These are phyloP conservation scores for Endotricha flammealis DNA, from an alignment of 2,888 invertebrate genomes.

Conservation along the genomic window DNA sequence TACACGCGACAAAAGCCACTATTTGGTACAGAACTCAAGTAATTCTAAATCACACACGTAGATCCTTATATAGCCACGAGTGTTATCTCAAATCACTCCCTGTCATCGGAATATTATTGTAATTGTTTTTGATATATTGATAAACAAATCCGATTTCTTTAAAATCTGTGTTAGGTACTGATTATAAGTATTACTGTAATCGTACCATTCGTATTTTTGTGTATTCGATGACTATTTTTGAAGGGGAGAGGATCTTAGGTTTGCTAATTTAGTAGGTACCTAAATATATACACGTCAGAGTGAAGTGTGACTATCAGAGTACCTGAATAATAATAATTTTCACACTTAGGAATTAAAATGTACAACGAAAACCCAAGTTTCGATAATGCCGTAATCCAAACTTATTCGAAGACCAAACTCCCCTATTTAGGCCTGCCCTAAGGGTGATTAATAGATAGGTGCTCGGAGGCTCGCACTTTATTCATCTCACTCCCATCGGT, in stretches of 20 bases:
- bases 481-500: constrained; percentile 9
- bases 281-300: too few relatives aligned
- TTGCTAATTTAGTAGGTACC: too few relatives aligned
- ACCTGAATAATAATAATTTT: too few relatives aligned
- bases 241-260: too few relatives aligned
- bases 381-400: neutral
- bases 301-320: too few relatives aligned
- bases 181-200: too few relatives aligned
- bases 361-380: neutral
- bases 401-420: neutral
- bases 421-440: neutral
- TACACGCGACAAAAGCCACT: neutral
- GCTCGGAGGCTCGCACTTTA: constrained; percentile 9
- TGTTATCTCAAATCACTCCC: constrained; percentile 4
- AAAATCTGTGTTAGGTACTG: too few relatives aligned
- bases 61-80: constrained; percentile 2
- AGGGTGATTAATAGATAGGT: constrained; percentile 14
- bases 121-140: neutral
- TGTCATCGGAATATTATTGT: neutral
- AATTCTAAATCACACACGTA: neutral
- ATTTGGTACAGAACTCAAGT: neutral
- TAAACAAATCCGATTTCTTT: too few relatives aligned
- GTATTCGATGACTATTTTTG: too few relatives aligned
- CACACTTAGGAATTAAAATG: too few relatives aligned
- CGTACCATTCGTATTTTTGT: too few relatives aligned